Conservation (phyloP, 2,113 vertebrate genomes). For the Chaetodon trifascialis region DNA sequence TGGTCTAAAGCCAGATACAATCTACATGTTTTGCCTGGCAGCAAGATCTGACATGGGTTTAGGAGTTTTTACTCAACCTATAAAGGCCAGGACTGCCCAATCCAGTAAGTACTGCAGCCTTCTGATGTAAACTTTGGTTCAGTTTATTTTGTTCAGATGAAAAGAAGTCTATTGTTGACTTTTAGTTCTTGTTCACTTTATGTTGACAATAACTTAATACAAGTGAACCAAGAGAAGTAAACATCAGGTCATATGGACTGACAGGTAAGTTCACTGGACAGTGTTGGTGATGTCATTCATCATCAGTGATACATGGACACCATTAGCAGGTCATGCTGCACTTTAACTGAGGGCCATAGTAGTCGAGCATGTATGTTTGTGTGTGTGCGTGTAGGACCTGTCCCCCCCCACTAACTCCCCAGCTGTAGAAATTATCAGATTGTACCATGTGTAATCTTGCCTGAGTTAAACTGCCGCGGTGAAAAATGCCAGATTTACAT, state of each 20-base stretch:
- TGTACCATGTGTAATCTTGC: no score
- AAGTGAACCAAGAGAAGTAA: background rate
- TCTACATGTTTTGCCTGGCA: slow-evolving; percentile 92
- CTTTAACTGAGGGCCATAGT: background rate
- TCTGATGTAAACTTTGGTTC: background rate
- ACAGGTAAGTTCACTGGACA: slow-evolving; percentile 3
- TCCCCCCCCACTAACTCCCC: background rate
- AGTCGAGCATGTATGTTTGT: background rate
- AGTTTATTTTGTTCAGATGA: background rate
- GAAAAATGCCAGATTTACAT: no score
- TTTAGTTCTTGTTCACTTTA: background rate
- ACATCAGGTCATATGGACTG: background rate
- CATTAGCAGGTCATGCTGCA: background rate
- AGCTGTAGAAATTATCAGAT: background rate
- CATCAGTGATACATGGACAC: background rate
- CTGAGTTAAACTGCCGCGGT: background rate
- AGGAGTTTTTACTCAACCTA: slow-evolving; percentile 90
- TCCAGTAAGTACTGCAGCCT: slow-evolving; percentile 90
- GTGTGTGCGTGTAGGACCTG: no score
- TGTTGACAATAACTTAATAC: background rate
- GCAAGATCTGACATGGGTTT: slow-evolving; percentile 92
- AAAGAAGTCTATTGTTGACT: background rate
- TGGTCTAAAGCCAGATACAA: slow-evolving; percentile 92
- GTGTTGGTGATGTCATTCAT: background rate
- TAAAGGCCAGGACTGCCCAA: slow-evolving; percentile 91